These are phyloP conservation scores for Graphium colonna DNA, from an alignment of 2,888 invertebrate genomes.

Conservation along the genomic window DNA sequence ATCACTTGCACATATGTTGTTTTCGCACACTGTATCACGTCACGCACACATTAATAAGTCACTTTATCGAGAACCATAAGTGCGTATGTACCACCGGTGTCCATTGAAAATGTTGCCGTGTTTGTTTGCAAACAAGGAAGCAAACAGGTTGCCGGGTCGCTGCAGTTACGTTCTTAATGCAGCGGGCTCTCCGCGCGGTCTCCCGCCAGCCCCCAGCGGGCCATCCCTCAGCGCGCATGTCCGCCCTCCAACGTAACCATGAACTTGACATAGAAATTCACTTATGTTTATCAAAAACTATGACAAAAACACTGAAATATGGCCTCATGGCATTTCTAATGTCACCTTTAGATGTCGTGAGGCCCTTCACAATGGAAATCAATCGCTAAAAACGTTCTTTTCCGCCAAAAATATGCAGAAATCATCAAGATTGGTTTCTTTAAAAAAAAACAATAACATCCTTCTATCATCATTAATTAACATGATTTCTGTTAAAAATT, in stretches of 20 bases:
- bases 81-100: too few species aligned
- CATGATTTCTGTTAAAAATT: not conserved
- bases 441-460: not conserved
- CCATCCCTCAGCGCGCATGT: not conserved
- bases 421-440: not conserved
- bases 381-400: not conserved
- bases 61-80: too few species aligned
- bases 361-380: not conserved
- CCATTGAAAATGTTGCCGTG: not conserved
- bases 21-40: too few species aligned
- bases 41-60: too few species aligned
- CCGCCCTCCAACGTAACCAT: not conserved
- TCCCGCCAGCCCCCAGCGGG: not conserved
- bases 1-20: too few species aligned
- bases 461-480: not conserved
- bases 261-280: slow-evolving; percentile 1
- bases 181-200: not conserved
- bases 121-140: not conserved
- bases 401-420: not conserved
- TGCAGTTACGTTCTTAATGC: not conserved
- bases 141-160: not conserved
- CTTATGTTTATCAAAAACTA: not conserved
- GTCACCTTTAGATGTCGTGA: not conserved
- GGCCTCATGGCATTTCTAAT: too few species aligned
- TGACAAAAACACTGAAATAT: not conserved